Evolutionary conservation across 2,888 invertebrate genomes (phyloP), one percentile per base, ranked within the genome.

Genomic region (Drosophila dives): DNA sequence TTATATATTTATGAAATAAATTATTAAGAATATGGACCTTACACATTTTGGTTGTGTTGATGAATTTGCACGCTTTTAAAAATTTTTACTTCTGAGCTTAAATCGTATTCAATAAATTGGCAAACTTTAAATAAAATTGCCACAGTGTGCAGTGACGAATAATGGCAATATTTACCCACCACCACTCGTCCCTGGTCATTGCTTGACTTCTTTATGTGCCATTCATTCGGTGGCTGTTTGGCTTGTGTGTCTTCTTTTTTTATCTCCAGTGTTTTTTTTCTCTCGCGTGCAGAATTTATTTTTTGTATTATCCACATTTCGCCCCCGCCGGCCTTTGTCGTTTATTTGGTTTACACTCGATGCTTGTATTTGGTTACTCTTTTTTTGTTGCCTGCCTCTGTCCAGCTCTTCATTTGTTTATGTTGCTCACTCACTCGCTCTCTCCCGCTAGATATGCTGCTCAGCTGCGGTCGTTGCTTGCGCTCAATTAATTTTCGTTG

Each of bases 401-500:
- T 71, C 66, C 72, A 72, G 59, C 73, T 77, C 69, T 73, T 75
- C 72, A 72, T 90, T 89, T 90, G 89, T 90, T 87, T 90, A 89
- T 90, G 89, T 90, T 86, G 80, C 75, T 66, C 75, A 68, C 83
- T 74, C 75, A 68, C 83, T 87, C 72, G 59, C 77, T 77, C 62
- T 60, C 50, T 66, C 48, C 63, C 56, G 75, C 66, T 78, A 45
- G 66, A 71, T 83, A 67, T 83, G 71, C 66, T 72, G 66, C 72
- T 73, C 58, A 64, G 69, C 61, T 74, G 77, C 74, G 77, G 72
- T 72, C 80, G 73, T 80, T 83, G 82, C 86, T 89, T 63, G 81
- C 86, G 90, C 86, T 86, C 86, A 86, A 86, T 86, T 86, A 86
- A 86, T 75, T 86, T 86, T 89, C 87, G 85, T 87, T 87, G 83